Base-by-base conservation (phyloP, 2,113 vertebrate genomes). In the Xyliphius kryptos region DNA sequence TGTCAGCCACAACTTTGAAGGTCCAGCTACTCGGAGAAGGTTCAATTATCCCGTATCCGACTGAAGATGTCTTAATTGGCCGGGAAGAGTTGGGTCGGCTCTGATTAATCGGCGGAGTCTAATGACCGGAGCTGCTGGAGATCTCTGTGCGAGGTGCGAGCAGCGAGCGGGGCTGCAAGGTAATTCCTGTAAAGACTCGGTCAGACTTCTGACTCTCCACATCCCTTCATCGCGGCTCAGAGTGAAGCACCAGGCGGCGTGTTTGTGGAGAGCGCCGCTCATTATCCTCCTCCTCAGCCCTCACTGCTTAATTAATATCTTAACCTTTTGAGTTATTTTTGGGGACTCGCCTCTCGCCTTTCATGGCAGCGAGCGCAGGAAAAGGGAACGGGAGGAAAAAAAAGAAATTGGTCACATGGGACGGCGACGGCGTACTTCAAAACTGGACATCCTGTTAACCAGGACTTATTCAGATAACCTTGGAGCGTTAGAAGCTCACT, bases 361-460 rank as follows among this genome's bases (percentile, higher is more conserved):
- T 71, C 66, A 63, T 68, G 69, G 46, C 40, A 14, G 40, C 17
- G 26, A 32, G 65, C 59, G 26, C 54, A 56, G 68, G 43, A 62
- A 52, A 44, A 56, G 13, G 5, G 26, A 14, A 37, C 52, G 15
- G 16, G 32, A 37, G 38, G 6, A 14, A 15, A 44, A 16, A 19
- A 56, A 57, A 59, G 37, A 68, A 62, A 66, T 10, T 40, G 58
- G 63, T 62, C 68, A 67, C 69, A 69, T 56, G 72, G 66, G 63
- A 73, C 44, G 16, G 41, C 59, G 69, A 75, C 70, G 71, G 68
- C 72, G 59, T 61, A 66, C 74, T 75, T 76, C 76, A 76, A 70
- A 76, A 76, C 72, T 76, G 76, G 76, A 76, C 76, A 76, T 73
- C 70, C 70, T 78, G 74, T 76, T 80, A 78, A 78, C 74, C 73